Conservation (phyloP, 2,888 invertebrate genomes). For the Adelphocoris suturalis region DNA sequence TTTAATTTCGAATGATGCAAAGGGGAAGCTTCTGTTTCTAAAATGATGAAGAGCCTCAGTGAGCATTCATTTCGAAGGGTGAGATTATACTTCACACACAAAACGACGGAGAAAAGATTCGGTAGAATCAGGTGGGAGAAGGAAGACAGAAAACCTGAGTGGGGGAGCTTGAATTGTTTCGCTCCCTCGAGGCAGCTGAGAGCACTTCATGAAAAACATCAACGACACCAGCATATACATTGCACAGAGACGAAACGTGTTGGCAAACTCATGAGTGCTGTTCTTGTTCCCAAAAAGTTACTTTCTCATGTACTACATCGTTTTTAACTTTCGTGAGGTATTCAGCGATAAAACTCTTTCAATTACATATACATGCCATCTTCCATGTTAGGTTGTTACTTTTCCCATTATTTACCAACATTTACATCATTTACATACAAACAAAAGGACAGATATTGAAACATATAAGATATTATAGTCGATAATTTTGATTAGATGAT, state of each 20-base stretch:
- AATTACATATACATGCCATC: too few species aligned
- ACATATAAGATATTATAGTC: too few species aligned
- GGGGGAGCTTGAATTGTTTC: background rate
- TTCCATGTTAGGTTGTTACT: too few species aligned
- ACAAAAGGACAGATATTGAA: too few species aligned
- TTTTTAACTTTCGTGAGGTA: too few species aligned
- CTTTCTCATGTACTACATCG: too few species aligned
- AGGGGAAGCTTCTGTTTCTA: background rate
- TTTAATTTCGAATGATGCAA: background rate
- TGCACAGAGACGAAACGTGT: background rate
- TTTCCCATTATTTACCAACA: too few species aligned
- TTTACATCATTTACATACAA: too few species aligned
- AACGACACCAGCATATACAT: background rate
- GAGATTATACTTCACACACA: background rate
- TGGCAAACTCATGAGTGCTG: too few species aligned
- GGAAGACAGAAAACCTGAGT: conserved; percentile 2
- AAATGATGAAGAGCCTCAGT: background rate
- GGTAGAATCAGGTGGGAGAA: background rate
- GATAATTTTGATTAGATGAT: too few species aligned
- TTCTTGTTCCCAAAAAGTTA: too few species aligned
- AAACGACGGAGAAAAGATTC: background rate
- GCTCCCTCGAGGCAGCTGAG: background rate
- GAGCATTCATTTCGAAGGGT: background rate
- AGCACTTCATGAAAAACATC: background rate
- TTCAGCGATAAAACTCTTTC: too few species aligned